A percentile compares a stretch with the other conserved stretches of the same genome.
These are phyloP conservation scores for Myotis lucifugus DNA, from an alignment of 2,113 vertebrate genomes.

Conservation along the genomic window DNA sequence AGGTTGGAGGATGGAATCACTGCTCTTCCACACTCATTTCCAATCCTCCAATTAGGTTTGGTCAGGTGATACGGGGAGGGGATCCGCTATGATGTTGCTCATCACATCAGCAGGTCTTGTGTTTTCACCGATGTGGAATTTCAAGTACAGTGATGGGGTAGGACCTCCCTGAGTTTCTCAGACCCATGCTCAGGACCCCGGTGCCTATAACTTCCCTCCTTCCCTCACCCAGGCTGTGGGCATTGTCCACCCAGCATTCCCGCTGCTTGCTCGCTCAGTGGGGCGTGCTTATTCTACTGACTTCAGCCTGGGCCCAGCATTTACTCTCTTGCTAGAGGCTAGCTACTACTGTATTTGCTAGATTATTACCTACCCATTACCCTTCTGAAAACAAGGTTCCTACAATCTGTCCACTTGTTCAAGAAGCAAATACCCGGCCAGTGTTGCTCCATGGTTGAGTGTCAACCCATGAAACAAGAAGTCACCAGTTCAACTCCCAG, in stretches of 20 bases:
- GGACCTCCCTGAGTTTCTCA: neutral
- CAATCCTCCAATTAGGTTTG: neutral
- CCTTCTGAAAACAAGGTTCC: neutral
- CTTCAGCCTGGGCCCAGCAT: neutral
- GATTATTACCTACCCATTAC: neutral
- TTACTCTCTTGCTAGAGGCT: neutral
- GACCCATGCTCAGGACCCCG: neutral
- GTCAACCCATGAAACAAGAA: no score
- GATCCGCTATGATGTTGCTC: neutral
- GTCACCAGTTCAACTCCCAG: no score
- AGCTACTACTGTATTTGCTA: neutral
- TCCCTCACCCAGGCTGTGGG: fast-evolving
- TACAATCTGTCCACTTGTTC: neutral
- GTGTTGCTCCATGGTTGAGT: no score
- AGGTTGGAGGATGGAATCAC: neutral
- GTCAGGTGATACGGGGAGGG: neutral
- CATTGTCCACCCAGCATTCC: neutral
- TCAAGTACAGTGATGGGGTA: neutral
- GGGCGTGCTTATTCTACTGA: neutral
- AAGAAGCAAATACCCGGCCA: neutral
- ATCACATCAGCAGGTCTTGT: neutral
- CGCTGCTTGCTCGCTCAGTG: fast-evolving
- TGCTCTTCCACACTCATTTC: neutral
- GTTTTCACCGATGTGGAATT: neutral
- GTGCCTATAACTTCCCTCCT: no score